phyloP scores from a whole-genome alignment of 1,140 invertebrate genomes.

The Chrysomallon squamiferum region DNA sequence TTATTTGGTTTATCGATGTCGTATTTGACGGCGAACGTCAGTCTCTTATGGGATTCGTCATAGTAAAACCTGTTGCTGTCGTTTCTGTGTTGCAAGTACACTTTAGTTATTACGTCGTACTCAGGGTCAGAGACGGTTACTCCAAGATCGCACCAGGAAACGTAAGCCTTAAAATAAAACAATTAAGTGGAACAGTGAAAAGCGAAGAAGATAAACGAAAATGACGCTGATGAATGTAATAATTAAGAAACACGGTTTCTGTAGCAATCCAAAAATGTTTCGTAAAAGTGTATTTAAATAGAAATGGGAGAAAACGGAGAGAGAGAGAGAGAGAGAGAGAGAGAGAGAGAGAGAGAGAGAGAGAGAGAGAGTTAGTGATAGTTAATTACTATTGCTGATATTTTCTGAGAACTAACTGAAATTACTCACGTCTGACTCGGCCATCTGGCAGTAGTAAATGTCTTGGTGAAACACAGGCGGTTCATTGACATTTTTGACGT shows the following conservation, averaged over 20 bases:
- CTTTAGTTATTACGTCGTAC: background rate
- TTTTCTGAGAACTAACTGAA: background rate
- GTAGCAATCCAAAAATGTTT: background rate
- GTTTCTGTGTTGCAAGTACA: slow-evolving; percentile 1
- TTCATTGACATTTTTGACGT: slow-evolving; percentile 7
- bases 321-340: slow-evolving; percentile 6
- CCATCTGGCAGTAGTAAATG: background rate
- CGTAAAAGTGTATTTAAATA: background rate
- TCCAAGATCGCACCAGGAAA: too few species aligned
- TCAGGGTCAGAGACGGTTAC: too few species aligned
- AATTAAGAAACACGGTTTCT: background rate
- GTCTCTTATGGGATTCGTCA: background rate
- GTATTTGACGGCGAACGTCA: slow-evolving; percentile 9
- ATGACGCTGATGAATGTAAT: background rate
- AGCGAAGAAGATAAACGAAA: background rate
- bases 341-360: slow-evolving; percentile 12
- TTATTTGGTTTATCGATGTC: slow-evolving; percentile 4
- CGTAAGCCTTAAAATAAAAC: too few species aligned
- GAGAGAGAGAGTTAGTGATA: background rate
- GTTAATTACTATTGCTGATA: background rate
- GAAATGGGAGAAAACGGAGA: background rate
- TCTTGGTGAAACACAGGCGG: background rate
- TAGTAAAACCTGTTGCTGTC: slow-evolving; percentile 10
- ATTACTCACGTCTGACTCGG: slow-evolving; percentile 3
- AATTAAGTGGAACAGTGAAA: background rate